phyloP scores from a whole-genome alignment of 2,797 vertebrate genomes.

The Alauda arvensis region DNA sequence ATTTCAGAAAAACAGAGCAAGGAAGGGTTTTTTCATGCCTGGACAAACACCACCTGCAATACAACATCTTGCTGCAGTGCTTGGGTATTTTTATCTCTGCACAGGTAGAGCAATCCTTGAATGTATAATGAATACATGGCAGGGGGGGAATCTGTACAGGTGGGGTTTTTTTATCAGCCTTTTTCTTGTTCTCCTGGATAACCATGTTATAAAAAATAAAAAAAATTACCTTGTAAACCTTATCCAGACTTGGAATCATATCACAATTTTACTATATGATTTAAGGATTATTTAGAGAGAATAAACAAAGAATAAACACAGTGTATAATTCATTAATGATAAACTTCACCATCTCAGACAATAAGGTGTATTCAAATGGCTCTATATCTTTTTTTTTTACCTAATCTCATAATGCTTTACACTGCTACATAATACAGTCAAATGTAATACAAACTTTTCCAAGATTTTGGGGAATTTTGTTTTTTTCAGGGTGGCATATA shows the following conservation, averaged over 20 bases:
- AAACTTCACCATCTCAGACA: not conserved
- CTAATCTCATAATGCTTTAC: not conserved
- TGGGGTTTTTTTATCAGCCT: not conserved
- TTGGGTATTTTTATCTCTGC: conserved; percentile 18
- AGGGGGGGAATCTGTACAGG: not conserved
- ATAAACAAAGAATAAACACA: not conserved
- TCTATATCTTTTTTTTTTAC: not conserved
- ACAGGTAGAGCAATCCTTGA: not conserved
- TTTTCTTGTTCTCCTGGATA: not conserved
- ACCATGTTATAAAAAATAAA: not conserved
- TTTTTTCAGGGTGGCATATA: not conserved
- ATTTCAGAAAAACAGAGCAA: not conserved
- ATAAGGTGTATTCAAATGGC: not conserved
- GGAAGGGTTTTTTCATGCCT: not conserved
- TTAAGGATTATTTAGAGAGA: not conserved
- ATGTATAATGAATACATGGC: not conserved
- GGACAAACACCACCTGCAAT: not conserved
- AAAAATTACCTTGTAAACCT: not conserved
- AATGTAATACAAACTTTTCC: not conserved
- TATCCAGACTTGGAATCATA: not conserved
- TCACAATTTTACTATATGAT: not conserved
- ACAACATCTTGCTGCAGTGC: conserved; percentile 5
- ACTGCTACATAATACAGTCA: not conserved
- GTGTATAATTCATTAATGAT: not conserved
- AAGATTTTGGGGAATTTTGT: not conserved